Conservation (phyloP, 2,888 invertebrate genomes). For the Aleiodes testaceus region DNA sequence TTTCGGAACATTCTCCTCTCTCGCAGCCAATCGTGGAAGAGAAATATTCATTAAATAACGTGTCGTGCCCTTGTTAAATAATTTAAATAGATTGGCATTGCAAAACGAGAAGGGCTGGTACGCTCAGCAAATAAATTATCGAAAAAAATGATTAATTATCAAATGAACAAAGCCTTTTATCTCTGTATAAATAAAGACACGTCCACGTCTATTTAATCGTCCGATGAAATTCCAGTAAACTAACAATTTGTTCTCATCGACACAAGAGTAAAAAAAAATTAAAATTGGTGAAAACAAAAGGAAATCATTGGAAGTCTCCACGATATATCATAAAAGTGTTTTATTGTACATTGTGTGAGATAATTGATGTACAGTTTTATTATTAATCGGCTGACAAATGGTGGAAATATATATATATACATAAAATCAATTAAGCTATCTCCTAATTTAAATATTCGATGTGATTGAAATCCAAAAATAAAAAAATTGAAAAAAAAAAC, state of each 20-base stretch:
- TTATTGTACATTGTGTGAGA: conserved; percentile 69
- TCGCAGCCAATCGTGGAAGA: not conserved
- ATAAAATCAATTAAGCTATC: conserved; percentile 62
- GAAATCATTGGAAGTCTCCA: conserved; percentile 63
- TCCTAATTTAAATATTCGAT: conserved; percentile 62
- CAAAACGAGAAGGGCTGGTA: conserved; percentile 14
- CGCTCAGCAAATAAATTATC: conserved; percentile 26
- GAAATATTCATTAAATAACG: not conserved
- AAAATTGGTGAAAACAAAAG: conserved; percentile 63
- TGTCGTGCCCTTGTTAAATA: not conserved
- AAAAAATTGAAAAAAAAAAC: conserved; percentile 31
- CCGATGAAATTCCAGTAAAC: conserved; percentile 63
- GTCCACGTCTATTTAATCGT: conserved; percentile 64
- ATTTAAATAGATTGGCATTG: not conserved
- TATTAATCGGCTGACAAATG: conserved; percentile 1
- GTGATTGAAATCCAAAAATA: conserved; percentile 43
- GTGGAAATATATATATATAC: not conserved
- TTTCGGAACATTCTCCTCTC: conserved; percentile 54
- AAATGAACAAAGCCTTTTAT: conserved; percentile 49
- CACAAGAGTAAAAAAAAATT: conserved; percentile 57
- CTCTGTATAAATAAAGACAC: conserved; percentile 49
- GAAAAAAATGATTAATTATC: conserved; percentile 46
- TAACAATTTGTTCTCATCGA: conserved; percentile 67
- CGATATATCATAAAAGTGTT: conserved; percentile 56
- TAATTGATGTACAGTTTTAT: conserved; percentile 70